Evolutionary conservation across 2,113 vertebrate species (phyloP).

Genomic region (Australoheros scitulus): DNA sequence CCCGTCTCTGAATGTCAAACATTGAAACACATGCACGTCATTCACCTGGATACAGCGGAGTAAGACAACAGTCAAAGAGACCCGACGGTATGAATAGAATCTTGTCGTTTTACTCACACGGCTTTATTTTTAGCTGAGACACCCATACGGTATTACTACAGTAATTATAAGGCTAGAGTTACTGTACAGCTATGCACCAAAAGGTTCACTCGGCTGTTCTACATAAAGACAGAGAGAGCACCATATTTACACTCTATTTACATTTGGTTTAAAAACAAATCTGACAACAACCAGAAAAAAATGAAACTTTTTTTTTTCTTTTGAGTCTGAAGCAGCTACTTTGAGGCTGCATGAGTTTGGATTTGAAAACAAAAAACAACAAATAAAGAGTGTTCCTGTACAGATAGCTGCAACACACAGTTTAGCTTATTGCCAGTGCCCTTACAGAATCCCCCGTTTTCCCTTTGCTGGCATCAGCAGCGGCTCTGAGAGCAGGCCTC

Average conservation of each 20-base stretch:
- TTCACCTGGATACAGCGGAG: constrained; percentile 83
- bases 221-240: constrained; percentile 84
- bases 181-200: constrained; percentile 88
- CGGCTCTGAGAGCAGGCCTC: constrained; percentile 36
- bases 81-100: constrained; percentile 74
- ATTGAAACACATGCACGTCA: constrained; percentile 92
- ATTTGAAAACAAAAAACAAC: constrained; percentile 61
- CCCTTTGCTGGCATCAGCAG: constrained; percentile 11
- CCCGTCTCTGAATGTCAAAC: constrained; percentile 82
- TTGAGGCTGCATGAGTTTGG: constrained; percentile 82
- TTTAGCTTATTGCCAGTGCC: constrained; percentile 97
- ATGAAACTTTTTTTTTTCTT: constrained; percentile 52
- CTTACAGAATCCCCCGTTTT: constrained; percentile 75
- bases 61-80: constrained; percentile 84
- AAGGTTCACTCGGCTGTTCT: constrained; percentile 87
- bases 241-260: constrained; percentile 92
- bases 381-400: constrained; percentile 80
- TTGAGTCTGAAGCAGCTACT: constrained; percentile 84
- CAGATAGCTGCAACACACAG: constrained; percentile 89
- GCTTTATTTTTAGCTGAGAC: constrained; percentile 67
- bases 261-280: constrained; percentile 75
- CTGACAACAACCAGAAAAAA: constrained; percentile 38
- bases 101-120: constrained; percentile 44
- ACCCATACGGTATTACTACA: constrained; percentile 79
- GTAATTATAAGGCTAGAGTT: constrained; percentile 85